phyloP scores from a whole-genome alignment of 2,113 vertebrate genomes.

The Dipodomys ordii region DNA sequence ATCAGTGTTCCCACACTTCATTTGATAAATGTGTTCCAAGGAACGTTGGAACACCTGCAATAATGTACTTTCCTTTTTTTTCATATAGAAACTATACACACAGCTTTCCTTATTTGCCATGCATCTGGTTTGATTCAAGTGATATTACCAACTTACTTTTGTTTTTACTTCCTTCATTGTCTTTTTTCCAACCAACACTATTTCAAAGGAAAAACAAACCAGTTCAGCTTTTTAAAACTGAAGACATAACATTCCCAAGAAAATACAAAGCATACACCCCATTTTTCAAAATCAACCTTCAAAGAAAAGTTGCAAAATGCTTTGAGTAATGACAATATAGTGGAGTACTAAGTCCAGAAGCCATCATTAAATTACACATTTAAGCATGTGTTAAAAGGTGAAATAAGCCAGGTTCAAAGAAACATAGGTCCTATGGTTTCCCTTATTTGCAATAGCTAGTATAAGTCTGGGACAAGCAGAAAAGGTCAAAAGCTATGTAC shows the following conservation, averaged over 20 bases:
- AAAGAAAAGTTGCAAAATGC: conserved; percentile 1
- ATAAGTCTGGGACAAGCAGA: no score
- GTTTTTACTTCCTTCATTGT: background rate
- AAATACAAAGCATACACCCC: background rate
- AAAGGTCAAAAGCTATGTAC: no score
- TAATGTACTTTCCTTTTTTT: background rate
- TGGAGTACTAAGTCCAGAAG: background rate
- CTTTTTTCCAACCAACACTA: background rate
- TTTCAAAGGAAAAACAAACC: conserved; percentile 35
- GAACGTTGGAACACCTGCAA: background rate
- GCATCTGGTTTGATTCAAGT: background rate
- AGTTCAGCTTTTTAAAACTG: conserved; percentile 7
- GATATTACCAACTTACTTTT: background rate
- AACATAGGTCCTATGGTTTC: no score
- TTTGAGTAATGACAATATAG: background rate
- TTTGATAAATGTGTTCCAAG: background rate
- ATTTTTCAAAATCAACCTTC: conserved; percentile 5
- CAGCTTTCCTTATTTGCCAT: background rate
- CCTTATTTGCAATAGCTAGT: no score
- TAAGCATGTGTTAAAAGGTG: background rate
- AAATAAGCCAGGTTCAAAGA: no score
- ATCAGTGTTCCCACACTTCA: background rate
- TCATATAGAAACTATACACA: background rate
- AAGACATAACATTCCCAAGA: background rate
- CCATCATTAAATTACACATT: background rate